Conservation (phyloP, 2,888 invertebrate species). For the Apamea crenata region DNA sequence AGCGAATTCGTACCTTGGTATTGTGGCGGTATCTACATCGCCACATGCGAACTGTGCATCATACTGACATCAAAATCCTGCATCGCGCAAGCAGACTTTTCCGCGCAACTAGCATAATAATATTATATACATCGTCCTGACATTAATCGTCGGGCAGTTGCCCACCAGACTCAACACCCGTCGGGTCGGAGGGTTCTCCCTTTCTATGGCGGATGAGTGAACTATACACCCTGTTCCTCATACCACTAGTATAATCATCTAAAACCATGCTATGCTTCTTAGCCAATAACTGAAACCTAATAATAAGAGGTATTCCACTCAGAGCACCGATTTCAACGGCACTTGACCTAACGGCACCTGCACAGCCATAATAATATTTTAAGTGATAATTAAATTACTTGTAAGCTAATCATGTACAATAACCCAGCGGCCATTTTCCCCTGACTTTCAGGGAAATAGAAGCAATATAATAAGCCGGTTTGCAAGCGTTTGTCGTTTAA, state of each 20-base stretch:
- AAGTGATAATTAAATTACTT: slow-evolving; percentile 3
- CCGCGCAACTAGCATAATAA: no score
- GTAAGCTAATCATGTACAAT: not conserved
- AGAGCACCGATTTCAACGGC: not conserved
- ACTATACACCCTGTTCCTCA: no score
- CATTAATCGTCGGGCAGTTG: no score
- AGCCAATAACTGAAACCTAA: not conserved
- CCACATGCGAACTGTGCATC: no score
- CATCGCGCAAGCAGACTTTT: no score
- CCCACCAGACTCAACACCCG: no score
- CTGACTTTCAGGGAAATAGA: slow-evolving; percentile 3
- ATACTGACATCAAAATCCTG: no score
- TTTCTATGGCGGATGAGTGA: no score
- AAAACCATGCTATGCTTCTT: not conserved
- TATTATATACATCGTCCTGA: no score
- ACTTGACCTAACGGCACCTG: not conserved
- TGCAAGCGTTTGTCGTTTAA: not conserved
- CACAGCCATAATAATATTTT: not conserved
- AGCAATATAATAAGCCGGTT: slow-evolving; percentile 14
- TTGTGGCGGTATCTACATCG: no score
- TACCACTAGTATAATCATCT: not conserved
- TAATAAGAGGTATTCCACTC: not conserved
- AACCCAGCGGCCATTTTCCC: not conserved
- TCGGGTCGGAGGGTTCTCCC: no score
- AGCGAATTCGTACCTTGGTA: no score